Conservation (phyloP, 2,113 vertebrate species). For the Myodes glareolus region DNA sequence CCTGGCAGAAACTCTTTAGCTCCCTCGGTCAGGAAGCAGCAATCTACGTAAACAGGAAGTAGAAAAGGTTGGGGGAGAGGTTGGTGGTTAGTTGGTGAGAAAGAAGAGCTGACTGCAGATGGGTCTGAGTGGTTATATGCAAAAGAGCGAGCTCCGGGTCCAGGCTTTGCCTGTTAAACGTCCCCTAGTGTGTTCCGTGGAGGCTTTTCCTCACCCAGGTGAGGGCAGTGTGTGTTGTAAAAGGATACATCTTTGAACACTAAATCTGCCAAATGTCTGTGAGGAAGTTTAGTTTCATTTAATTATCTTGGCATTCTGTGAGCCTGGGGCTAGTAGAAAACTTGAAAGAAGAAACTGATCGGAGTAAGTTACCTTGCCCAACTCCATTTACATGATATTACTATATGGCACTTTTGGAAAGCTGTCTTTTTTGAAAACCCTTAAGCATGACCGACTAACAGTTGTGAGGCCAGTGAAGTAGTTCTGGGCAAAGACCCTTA, state of each 20-base stretch:
- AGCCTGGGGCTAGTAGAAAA: constrained; percentile 12
- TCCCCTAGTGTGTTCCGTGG: background rate
- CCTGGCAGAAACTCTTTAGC: constrained; percentile 65
- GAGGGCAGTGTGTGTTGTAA: background rate
- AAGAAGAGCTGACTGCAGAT: constrained; percentile 66
- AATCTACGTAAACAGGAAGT: constrained; percentile 81
- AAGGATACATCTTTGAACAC: constrained; percentile 1
- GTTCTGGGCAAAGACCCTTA: background rate
- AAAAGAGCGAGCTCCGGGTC: constrained; percentile 58
- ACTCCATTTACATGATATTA: constrained; percentile 1
- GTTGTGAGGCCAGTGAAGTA: background rate
- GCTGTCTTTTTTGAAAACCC: constrained; percentile 2
- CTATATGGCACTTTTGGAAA: constrained; percentile 18
- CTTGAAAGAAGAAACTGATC: background rate
- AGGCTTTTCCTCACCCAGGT: constrained; percentile 15
- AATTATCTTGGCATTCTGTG: constrained; percentile 33
- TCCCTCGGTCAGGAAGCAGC: constrained; percentile 74
- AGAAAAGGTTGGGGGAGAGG: constrained; percentile 74
- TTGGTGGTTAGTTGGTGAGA: constrained; percentile 75
- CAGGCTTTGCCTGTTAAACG: constrained; percentile 28
- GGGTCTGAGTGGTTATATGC: constrained; percentile 63
- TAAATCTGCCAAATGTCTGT: constrained; percentile 23
- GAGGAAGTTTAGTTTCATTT: background rate
- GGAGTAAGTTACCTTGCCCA: background rate
- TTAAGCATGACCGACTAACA: background rate